Conservation (phyloP, 2,888 invertebrate species). For the Gymnocheta viridis region DNA sequence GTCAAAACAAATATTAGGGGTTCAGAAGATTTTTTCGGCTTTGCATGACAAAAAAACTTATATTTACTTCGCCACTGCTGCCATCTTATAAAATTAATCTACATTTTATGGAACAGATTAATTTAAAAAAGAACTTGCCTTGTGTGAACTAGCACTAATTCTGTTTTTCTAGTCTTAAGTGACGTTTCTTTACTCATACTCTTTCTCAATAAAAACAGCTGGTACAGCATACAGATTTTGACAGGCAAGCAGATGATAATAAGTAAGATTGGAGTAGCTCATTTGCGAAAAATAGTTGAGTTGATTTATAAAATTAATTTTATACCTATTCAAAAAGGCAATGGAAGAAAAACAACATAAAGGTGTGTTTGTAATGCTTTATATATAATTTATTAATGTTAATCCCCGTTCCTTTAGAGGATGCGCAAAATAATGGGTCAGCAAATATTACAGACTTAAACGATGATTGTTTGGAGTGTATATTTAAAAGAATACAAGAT, state of each 20-base stretch:
- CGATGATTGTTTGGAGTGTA: constrained; percentile 76
- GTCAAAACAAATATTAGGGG: too few species aligned
- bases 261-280: neutral
- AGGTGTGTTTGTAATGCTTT: neutral
- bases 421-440: neutral
- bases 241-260: neutral
- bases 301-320: neutral
- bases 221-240: constrained; percentile 1
- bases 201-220: constrained; percentile 59
- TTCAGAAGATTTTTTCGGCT: too few species aligned
- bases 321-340: neutral
- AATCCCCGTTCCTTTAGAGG: neutral
- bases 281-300: neutral
- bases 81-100: too few species aligned
- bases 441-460: constrained; percentile 69
- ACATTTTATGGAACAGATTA: too few species aligned
- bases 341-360: constrained; percentile 41
- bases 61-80: too few species aligned
- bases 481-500: constrained; percentile 74
- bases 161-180: neutral
- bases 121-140: too few species aligned
- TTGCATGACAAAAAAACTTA: too few species aligned
- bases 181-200: neutral
- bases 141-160: too few species aligned
- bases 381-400: neutral